Base-by-base conservation (phyloP, 1,140 invertebrate species). In the Telenomus remus region DNA sequence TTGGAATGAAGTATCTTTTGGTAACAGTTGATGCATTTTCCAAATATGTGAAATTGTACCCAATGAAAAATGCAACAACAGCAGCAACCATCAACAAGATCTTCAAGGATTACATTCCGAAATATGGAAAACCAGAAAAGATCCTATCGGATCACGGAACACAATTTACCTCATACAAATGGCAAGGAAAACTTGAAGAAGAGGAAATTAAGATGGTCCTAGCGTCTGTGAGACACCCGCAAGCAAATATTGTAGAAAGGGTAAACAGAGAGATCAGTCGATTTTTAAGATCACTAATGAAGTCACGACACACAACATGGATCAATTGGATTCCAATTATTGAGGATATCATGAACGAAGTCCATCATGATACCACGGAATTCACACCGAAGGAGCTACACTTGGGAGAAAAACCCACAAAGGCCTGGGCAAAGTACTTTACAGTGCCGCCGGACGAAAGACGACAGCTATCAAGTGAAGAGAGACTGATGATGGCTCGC, bases 21-120 rank as follows among this genome's bases (percentile, higher is more conserved):
- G 80, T 83, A 0, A 76, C 81, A n/a, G 79, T 83, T 3, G 82
- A 85, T 53, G 49, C 53, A 1, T 86, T 77, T 43, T 68, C 57
- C 14, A 85, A 86, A 56, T 82, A 75, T 57, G 79, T 84, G 0
- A 77, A 78, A 43, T 44, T 85, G 3, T 86, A 81, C 59, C 74
- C 79, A 5, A 8, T 86, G 13, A 75, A 61, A 19, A 77, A 63
- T 19, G 79, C 82, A 1, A 76, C 57, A 1, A 69, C 82, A 0
- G 60, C 65, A 15, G 49, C 78, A 0, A 64, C 55, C 0, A 59
- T 72, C 0, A 46, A 64, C 0, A 69, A 57, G 16, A 71, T 82
- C 11, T 48, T 80, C 4, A 47, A 76, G 11, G 55, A 76, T 46
- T 69, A 72, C 42, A 68, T 74, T 1, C 43, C 57, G 0, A 64